phyloP scores from a whole-genome alignment of 2,797 vertebrate genomes.

The Coilia nasus region DNA sequence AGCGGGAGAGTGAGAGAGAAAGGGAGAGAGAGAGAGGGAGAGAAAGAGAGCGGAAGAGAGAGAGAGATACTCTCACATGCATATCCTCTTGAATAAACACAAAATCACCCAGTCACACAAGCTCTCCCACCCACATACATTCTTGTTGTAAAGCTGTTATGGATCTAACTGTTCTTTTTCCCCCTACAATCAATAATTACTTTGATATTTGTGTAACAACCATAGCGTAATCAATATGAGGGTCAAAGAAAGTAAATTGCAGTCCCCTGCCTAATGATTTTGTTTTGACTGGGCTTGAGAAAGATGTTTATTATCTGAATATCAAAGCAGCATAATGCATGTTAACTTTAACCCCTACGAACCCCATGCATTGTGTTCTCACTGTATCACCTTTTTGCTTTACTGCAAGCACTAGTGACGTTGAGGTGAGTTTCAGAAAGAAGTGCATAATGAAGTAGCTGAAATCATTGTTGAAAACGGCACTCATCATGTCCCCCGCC shows the following conservation, averaged over 20 bases:
- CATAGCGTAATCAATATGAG: constrained; percentile 87
- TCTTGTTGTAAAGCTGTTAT: constrained; percentile 75
- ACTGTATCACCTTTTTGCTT: background rate
- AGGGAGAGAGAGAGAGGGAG: background rate
- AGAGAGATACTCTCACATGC: background rate
- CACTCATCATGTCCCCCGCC: constrained; percentile 25
- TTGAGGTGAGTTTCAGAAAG: background rate
- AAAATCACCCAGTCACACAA: background rate
- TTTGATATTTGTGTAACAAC: constrained; percentile 90
- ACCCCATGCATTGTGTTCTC: constrained; percentile 6
- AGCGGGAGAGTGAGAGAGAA: too few species aligned
- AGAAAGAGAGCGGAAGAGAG: background rate
- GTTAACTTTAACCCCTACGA: constrained; percentile 46
- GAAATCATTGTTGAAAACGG: constrained; percentile 7
- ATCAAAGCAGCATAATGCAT: constrained; percentile 67
- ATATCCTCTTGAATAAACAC: background rate
- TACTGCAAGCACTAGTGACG: background rate
- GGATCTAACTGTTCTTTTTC: constrained; percentile 84
- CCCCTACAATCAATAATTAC: constrained; percentile 82
- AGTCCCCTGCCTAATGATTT: constrained; percentile 85
- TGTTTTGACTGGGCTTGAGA: constrained; percentile 75
- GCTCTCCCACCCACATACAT: constrained; percentile 46
- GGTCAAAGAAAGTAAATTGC: constrained; percentile 90
- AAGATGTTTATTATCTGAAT: constrained; percentile 87
- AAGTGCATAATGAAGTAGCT: background rate